Conservation (phyloP, 2,797 vertebrate species). For the Cyclura pinguis region DNA sequence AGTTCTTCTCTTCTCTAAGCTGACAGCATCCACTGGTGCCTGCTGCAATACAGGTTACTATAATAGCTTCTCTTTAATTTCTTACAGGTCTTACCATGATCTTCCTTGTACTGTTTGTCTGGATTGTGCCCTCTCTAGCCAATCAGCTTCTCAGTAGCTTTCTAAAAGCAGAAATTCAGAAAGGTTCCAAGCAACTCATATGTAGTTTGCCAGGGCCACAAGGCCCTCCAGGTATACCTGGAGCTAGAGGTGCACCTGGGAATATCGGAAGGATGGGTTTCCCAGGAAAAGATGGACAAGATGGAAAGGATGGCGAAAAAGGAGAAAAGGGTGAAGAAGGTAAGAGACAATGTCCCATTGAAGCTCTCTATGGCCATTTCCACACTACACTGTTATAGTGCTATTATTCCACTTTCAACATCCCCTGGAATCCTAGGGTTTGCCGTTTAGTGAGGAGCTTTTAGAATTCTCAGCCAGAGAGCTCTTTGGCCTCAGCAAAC, state of each 20-base stretch:
- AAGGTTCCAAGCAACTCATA: slow-evolving; percentile 87
- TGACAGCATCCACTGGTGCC: accelerated
- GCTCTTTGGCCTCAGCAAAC: too few relatives aligned
- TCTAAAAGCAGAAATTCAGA: slow-evolving; percentile 73
- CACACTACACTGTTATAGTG: too few relatives aligned
- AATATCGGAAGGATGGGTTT: slow-evolving; percentile 89
- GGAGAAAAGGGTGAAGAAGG: slow-evolving; percentile 88
- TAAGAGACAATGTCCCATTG: slow-evolving; percentile 63
- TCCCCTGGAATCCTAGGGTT: too few relatives aligned
- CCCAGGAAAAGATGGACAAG: slow-evolving; percentile 91
- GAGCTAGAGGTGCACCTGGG: slow-evolving; percentile 85
- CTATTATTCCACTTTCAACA: too few relatives aligned
- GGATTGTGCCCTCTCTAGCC: slow-evolving; percentile 81
- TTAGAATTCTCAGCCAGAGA: too few relatives aligned
- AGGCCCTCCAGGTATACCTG: slow-evolving; percentile 87
- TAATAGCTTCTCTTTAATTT: neutral
- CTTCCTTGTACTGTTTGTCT: slow-evolving; percentile 82
- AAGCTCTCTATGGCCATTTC: accelerated
- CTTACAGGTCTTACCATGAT: slow-evolving; percentile 83
- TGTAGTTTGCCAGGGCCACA: slow-evolving; percentile 92
- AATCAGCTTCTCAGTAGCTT: slow-evolving; percentile 79
- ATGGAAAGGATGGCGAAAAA: slow-evolving; percentile 89
- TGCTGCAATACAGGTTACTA: neutral
- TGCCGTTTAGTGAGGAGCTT: too few relatives aligned
- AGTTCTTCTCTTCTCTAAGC: neutral